Percentiles rank a stretch among this genome's conserved stretches.
Conservation (phyloP, 2,888 invertebrate genomes). For the Cordylochernes scorpioides region DNA sequence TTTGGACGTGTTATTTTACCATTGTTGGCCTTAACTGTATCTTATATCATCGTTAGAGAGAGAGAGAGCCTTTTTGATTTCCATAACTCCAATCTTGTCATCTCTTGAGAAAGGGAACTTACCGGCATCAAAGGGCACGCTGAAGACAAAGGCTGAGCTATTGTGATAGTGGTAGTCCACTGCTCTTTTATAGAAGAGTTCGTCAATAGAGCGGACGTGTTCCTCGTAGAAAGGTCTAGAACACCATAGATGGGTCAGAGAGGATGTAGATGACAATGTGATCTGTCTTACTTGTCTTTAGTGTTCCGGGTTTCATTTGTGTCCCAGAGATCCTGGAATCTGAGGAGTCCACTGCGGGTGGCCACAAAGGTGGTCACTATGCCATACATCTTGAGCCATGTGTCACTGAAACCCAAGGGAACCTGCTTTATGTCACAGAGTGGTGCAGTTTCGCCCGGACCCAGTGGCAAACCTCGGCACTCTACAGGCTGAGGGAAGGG, state of each 20-base stretch:
- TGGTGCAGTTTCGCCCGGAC: too few relatives aligned
- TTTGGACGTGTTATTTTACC: too few relatives aligned
- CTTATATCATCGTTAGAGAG: too few relatives aligned
- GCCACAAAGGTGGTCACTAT: conserved; percentile 43
- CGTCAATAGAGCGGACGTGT: conserved; percentile 40
- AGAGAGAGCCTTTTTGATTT: too few relatives aligned
- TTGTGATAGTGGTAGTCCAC: conserved; percentile 47
- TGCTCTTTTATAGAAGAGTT: conserved; percentile 66
- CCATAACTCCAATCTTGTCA: too few relatives aligned
- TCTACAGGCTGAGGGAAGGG: too few relatives aligned
- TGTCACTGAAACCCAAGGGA: conserved; percentile 8
- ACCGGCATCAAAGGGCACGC: conserved; percentile 49
- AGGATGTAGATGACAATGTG: too few relatives aligned
- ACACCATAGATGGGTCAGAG: not conserved
- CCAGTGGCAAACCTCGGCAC: too few relatives aligned
- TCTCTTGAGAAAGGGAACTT: not conserved
- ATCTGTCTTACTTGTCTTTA: conserved; percentile 10
- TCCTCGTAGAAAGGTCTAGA: conserved; percentile 9
- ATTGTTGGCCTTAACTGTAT: too few relatives aligned
- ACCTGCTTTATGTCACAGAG: too few relatives aligned
- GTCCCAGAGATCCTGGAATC: conserved; percentile 45
- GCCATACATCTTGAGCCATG: conserved; percentile 14
- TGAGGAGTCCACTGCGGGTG: conserved; percentile 61
- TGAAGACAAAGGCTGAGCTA: conserved; percentile 67
- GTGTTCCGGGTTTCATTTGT: conserved; percentile 13